phyloP scores from a whole-genome alignment of 2,888 invertebrate species.

The Euplagia quadripunctaria region DNA sequence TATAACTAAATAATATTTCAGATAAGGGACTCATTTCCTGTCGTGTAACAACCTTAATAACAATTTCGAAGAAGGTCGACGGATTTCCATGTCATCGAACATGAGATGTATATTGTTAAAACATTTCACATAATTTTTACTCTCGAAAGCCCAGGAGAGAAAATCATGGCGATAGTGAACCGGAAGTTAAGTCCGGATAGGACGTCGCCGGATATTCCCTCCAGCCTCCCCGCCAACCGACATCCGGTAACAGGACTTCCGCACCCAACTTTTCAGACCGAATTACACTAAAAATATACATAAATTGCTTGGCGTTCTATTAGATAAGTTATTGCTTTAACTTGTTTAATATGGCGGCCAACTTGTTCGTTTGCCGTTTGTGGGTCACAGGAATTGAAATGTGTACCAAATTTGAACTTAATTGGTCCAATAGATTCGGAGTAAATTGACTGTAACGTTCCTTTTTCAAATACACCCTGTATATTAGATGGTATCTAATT shows the following conservation, averaged over 20 bases:
- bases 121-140: slow-evolving; percentile 22
- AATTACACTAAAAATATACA: slow-evolving; percentile 36
- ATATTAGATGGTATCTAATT: too few species aligned
- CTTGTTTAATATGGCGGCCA: neutral
- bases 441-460: too few species aligned
- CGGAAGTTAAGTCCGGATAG: slow-evolving; percentile 73
- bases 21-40: neutral
- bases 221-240: slow-evolving; percentile 40
- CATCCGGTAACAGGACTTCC: slow-evolving; percentile 72
- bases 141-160: slow-evolving; percentile 39
- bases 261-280: slow-evolving; percentile 61
- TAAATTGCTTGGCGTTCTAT: slow-evolving; percentile 13
- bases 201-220: slow-evolving; percentile 65
- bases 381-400: too few species aligned
- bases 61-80: neutral
- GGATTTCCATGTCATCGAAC: neutral
- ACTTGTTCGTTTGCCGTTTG: neutral
- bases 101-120: neutral
- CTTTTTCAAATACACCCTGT: too few species aligned
- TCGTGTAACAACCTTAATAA: neutral
- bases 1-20: neutral
- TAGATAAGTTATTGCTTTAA: neutral
- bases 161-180: slow-evolving; percentile 62
- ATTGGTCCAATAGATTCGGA: too few species aligned
- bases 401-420: too few species aligned